Conservation (phyloP, 2,888 invertebrate genomes). For the Gryllus longicercus region DNA sequence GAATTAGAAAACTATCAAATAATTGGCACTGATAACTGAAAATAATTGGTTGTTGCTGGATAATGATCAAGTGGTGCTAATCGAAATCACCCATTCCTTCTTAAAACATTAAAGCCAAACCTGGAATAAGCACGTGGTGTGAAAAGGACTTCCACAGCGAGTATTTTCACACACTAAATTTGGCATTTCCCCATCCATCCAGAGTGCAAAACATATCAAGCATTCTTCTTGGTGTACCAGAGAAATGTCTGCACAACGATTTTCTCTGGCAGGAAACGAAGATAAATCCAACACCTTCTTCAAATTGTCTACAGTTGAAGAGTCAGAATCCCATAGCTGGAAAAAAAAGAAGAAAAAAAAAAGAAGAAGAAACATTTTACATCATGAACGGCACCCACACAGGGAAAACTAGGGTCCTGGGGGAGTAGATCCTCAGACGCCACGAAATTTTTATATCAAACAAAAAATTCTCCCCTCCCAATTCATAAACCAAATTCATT, state of each 20-base stretch:
- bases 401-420: no score
- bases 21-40: no score
- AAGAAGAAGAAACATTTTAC: constrained; percentile 27
- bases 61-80: neutral
- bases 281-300: constrained; percentile 42
- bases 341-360: constrained; percentile 36
- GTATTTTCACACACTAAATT: constrained; percentile 47
- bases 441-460: neutral
- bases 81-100: no score
- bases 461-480: neutral
- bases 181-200: constrained; percentile 46
- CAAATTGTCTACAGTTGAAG: constrained; percentile 44
- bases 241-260: constrained; percentile 30
- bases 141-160: constrained; percentile 47
- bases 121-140: constrained; percentile 48
- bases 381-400: no score
- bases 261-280: constrained; percentile 42
- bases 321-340: constrained; percentile 43
- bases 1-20: no score
- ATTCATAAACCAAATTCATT: neutral
- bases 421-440: neutral
- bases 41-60: no score
- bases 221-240: constrained; percentile 45
- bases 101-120: constrained; percentile 37
- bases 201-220: constrained; percentile 47